Evolutionary conservation across 2,113 vertebrate species (phyloP), one percentile per base, ranked within the genome.

Genomic region (Proterorhinus semilunaris): DNA sequence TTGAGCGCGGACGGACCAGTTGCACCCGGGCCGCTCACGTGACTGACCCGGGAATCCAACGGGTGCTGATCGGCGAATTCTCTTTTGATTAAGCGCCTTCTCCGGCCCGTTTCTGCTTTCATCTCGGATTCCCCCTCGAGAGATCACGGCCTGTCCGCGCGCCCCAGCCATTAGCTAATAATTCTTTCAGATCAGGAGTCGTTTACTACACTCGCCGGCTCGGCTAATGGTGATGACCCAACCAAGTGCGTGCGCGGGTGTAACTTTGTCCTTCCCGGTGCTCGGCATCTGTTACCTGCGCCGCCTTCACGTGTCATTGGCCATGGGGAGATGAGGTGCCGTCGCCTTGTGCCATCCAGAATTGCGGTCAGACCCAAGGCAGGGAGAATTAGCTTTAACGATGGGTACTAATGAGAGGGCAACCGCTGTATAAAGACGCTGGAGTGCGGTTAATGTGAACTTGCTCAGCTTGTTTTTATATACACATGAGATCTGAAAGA

Each of bases 221-320:
- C 9, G 2, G 72, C 79, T 90, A 87, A 91, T 86, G 76, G 82
- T 80, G 81, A 86, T 81, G 79, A 74, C 71, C 63, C 52, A 76
- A 79, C 61, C 76, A 79, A 48, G 67, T 12, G 6, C 48, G 73
- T 16, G 6, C 45, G 73, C 15, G 70, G 42, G 27, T 27, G 17
- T 66, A 63, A 17, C 5, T n/a, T 65, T 57, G 68, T 62, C 49
- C 15, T 58, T 42, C 61, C 45, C 55, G 73, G 54, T 59, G 71
- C 78, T 73, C 71, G 5, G 87, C 82, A 88, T 86, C 82, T 79
- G 83, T 79, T 79, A 83, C 87, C 80, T 83, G 83, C 36, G n/a
- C 79, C 13, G 88, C 77, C 80, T 88, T 86, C 80, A 86, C 71
- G 81, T 89, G 85, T 88, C 88, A 90, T 90, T 91, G 84, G 81